Conservation (phyloP, 2,888 invertebrate genomes). For the Caenorhabditis sp. region DNA sequence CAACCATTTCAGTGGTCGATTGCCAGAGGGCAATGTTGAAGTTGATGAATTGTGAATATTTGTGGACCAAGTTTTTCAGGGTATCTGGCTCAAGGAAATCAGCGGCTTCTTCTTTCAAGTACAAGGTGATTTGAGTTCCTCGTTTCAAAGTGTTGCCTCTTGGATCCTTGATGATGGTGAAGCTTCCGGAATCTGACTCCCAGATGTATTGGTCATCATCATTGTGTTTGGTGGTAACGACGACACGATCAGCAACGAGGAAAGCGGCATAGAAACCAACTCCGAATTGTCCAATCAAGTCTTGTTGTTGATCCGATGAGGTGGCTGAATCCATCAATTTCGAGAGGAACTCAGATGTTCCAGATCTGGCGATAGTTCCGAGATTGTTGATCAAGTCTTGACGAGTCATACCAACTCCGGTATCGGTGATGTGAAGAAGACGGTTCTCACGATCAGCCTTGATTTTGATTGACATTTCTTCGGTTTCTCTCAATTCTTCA, state of each 20-base stretch:
- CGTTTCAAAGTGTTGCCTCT: constrained; percentile 86
- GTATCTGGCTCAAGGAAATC: constrained; percentile 94
- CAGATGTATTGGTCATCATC: constrained; percentile 93
- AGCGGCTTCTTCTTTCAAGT: constrained; percentile 93
- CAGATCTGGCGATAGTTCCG: constrained; percentile 85
- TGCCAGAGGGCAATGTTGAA: constrained; percentile 92
- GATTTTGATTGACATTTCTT: constrained; percentile 87
- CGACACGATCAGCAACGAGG: constrained; percentile 91
- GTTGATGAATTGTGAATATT: constrained; percentile 98
- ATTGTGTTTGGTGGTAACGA: constrained; percentile 93
- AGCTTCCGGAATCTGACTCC: constrained; percentile 93
- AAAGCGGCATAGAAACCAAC: constrained; percentile 99
- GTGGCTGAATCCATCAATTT: constrained; percentile 68
- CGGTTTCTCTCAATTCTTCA: constrained; percentile 80
- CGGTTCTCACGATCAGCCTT: constrained; percentile 91
- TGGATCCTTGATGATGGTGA: constrained; percentile 90
- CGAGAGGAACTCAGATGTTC: constrained; percentile 70
- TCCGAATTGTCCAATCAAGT: constrained; percentile 96
- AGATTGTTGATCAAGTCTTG: constrained; percentile 91
- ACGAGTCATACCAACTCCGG: constrained; percentile 89
- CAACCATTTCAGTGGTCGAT: constrained; percentile 71
- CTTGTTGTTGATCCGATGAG: constrained; percentile 73
- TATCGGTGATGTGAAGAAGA: constrained; percentile 90
- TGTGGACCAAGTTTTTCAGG: constrained; percentile 87
- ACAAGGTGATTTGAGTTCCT: constrained; percentile 82